Percentiles rank a stretch among this genome's conserved stretches.
phyloP scores from a whole-genome alignment of 2,888 invertebrate genomes.

The Odontocolon sp. region DNA sequence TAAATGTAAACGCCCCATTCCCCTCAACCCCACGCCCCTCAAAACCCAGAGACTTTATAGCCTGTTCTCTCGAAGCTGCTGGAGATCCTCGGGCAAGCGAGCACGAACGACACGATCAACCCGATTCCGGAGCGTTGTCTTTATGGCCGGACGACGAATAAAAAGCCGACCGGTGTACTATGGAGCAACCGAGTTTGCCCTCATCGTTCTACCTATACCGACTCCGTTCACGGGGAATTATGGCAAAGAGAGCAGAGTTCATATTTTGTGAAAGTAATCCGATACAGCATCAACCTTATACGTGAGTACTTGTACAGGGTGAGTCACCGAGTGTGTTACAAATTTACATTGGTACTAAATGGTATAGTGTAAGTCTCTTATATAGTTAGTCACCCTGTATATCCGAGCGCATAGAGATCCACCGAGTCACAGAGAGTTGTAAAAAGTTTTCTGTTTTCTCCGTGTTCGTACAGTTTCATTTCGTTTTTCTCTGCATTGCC shows the following conservation, averaged over 20 bases:
- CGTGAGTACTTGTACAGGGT: no score
- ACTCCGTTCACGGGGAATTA: conserved; percentile 3
- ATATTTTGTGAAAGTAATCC: conserved; percentile 23
- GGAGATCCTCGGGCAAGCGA: background rate
- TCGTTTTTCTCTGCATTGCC: background rate
- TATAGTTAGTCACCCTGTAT: background rate
- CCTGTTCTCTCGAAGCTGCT: conserved; percentile 37
- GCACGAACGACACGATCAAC: conserved; percentile 43
- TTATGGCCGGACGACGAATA: conserved; percentile 47
- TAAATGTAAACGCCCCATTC: conserved; percentile 56
- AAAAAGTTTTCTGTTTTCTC: conserved; percentile 19
- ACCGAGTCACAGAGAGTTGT: conserved; percentile 3
- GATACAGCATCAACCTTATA: background rate
- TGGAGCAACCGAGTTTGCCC: conserved; percentile 18
- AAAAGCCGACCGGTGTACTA: conserved; percentile 10
- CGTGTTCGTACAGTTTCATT: background rate
- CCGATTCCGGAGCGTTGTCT: conserved; percentile 43
- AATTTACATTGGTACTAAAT: no score
- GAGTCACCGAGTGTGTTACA: no score
- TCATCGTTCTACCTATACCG: background rate
- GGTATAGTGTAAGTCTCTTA: no score
- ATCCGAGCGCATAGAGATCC: background rate
- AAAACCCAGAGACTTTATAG: conserved; percentile 39
- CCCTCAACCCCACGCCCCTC: no score
- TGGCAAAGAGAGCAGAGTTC: conserved; percentile 11